Evolutionary conservation across 1,140 invertebrate genomes (phyloP).

Genomic region (Cydia pomonella): DNA sequence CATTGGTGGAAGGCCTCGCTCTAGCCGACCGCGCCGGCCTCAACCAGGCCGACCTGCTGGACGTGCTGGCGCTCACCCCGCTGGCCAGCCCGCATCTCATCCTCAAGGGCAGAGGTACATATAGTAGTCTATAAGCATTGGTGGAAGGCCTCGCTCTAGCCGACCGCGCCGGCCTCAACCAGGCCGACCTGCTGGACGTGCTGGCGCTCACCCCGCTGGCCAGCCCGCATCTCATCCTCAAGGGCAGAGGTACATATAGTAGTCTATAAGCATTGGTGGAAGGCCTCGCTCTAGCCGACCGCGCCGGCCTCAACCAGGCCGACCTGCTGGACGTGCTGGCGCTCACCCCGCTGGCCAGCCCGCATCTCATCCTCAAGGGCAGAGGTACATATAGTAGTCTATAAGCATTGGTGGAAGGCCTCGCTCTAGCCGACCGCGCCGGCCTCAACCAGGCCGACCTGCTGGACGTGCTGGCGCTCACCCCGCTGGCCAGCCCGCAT

Average conservation of each 20-base stretch:
- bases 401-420: constrained; percentile 94
- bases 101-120: constrained; percentile 89
- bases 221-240: constrained; percentile 91
- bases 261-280: constrained; percentile 87
- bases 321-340: constrained; percentile 95
- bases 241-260: constrained; percentile 85
- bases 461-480: constrained; percentile 93
- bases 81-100: constrained; percentile 90
- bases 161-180: constrained; percentile 93
- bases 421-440: constrained; percentile 95
- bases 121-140: constrained; percentile 79
- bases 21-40: constrained; percentile 95
- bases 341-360: constrained; percentile 90
- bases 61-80: constrained; percentile 92
- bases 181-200: constrained; percentile 95
- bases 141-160: constrained; percentile 96
- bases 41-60: constrained; percentile 93
- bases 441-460: constrained; percentile 94
- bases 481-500: constrained; percentile 89
- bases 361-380: constrained; percentile 92
- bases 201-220: constrained; percentile 91
- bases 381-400: no score
- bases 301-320: constrained; percentile 92
- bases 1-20: constrained; percentile 95
- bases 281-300: constrained; percentile 95